Percentiles rank a stretch among this genome's conserved stretches.
phyloP scores from a whole-genome alignment of 1,140 invertebrate species.

The Procambarus virginalis region DNA sequence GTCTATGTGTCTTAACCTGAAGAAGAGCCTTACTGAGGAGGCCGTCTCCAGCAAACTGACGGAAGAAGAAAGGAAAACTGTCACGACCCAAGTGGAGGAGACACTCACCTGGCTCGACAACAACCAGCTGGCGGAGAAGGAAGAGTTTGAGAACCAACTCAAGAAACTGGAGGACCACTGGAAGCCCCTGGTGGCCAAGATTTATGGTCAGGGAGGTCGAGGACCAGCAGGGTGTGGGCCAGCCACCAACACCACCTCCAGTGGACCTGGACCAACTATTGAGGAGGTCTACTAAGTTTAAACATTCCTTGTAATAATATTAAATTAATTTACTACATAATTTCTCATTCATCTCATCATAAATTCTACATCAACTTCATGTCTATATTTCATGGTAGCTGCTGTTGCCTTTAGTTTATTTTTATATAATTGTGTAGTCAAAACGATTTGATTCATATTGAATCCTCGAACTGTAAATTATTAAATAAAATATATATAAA shows the following conservation, averaged over 20 bases:
- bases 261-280: neutral
- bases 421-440: too few relatives aligned
- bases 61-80: conserved; percentile 78
- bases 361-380: too few relatives aligned
- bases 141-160: conserved; percentile 74
- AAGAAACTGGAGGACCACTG: conserved; percentile 72
- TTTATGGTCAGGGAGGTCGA: neutral
- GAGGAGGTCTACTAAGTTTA: neutral
- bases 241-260: neutral
- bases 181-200: neutral
- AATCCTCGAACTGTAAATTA: too few relatives aligned
- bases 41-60: conserved; percentile 77
- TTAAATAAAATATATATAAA: too few relatives aligned
- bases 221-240: neutral
- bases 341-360: too few relatives aligned
- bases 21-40: conserved; percentile 80
- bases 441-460: too few relatives aligned
- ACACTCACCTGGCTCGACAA: conserved; percentile 75
- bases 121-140: conserved; percentile 74
- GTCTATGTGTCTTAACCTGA: neutral
- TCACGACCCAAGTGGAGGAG: conserved; percentile 75
- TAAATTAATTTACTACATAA: too few relatives aligned
- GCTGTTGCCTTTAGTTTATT: too few relatives aligned
- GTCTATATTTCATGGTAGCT: too few relatives aligned
- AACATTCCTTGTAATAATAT: too few relatives aligned